These are phyloP conservation scores for Dreissena polymorpha DNA, from an alignment of 1,140 invertebrate species.

Conservation along the genomic window DNA sequence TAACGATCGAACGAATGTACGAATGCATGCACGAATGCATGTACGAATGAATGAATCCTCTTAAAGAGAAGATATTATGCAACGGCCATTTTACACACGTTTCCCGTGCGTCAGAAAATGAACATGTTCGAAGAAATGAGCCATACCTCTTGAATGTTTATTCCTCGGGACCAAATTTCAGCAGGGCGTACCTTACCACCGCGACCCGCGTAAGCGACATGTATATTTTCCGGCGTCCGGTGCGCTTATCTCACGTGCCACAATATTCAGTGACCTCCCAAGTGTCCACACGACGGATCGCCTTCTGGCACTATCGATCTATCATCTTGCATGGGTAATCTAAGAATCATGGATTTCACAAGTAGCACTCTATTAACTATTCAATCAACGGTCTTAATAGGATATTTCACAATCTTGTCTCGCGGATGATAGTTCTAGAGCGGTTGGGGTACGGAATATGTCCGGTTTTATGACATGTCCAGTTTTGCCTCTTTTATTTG, in stretches of 20 bases:
- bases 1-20: no score
- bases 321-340: background rate
- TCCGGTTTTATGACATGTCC: no score
- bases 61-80: no score
- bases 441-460: no score
- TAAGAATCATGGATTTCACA: background rate
- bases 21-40: no score
- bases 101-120: no score
- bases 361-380: constrained; percentile 38
- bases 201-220: background rate
- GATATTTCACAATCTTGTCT: background rate
- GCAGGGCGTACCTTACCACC: background rate
- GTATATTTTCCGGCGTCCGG: background rate
- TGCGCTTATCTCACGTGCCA: constrained; percentile 6
- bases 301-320: background rate
- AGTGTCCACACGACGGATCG: background rate
- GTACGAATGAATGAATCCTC: no score
- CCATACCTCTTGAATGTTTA: background rate
- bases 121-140: no score
- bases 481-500: no score
- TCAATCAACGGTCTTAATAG: constrained; percentile 41
- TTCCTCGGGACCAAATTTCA: background rate
- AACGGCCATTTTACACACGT: no score
- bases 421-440: no score
- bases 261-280: background rate